phyloP scores from a whole-genome alignment of 35 echinoderm and acorn worm species.

The Stichopus chloronotus region DNA sequence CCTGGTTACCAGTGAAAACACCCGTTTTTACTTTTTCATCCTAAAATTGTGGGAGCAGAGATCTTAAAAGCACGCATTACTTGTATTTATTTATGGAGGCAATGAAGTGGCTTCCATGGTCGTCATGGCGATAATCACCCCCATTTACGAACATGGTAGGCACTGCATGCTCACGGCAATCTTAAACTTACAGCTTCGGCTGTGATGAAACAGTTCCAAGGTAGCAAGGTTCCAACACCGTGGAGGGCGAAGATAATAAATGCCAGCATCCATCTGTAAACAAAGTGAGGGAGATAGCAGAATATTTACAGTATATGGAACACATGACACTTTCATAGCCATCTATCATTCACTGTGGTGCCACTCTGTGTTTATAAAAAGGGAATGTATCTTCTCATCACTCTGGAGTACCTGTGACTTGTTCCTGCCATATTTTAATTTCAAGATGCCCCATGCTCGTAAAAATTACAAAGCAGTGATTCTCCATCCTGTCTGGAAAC shows the following conservation, averaged over 20 bases:
- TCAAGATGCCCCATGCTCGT: not conserved
- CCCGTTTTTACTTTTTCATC: too few relatives aligned
- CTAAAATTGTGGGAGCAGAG: too few relatives aligned
- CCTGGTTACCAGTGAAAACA: too few relatives aligned
- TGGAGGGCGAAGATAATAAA: slow-evolving; percentile 81
- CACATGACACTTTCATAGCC: not conserved
- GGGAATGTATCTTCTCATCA: not conserved
- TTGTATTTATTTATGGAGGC: too few relatives aligned
- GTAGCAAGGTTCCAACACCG: slow-evolving; percentile 81
- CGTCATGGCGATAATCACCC: not conserved
- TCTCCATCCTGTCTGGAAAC: too few relatives aligned
- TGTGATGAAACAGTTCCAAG: slow-evolving; percentile 98
- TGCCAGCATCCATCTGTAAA: slow-evolving; percentile 72
- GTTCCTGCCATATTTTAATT: not conserved
- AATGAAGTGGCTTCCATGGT: not conserved
- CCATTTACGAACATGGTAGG: not conserved
- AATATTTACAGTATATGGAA: not conserved
- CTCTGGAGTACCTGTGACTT: not conserved
- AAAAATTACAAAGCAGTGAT: not conserved
- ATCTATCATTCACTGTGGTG: not conserved
- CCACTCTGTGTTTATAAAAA: not conserved
- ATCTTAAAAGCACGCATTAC: too few relatives aligned
- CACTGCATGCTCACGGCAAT: not conserved
- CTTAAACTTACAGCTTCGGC: slow-evolving; percentile 79
- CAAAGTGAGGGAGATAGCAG: not conserved